A percentile compares a stretch with the other conserved stretches of the same genome.
These are phyloP conservation scores for Euspilapteryx auroguttella DNA, from an alignment of 2,888 invertebrate species.

Conservation along the genomic window DNA sequence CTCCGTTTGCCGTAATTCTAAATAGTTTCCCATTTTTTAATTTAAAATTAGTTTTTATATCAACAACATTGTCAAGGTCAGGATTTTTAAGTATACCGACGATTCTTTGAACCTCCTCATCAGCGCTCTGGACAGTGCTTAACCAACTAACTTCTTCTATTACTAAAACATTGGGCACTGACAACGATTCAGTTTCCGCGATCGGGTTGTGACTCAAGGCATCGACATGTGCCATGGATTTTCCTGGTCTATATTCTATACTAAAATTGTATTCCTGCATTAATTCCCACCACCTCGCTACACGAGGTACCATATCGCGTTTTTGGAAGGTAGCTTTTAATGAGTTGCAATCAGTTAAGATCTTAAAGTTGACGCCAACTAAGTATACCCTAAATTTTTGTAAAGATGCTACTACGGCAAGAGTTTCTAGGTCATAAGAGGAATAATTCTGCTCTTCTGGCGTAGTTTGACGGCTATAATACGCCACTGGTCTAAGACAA, in stretches of 20 bases:
- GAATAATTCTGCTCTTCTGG: slow-evolving; percentile 1
- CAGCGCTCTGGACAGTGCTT: background rate
- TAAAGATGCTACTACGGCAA: slow-evolving; percentile 2
- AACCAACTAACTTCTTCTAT: background rate
- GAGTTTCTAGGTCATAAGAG: slow-evolving; percentile 2
- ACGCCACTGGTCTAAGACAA: slow-evolving; percentile 1
- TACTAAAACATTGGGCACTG: no score
- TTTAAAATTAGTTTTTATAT: slow-evolving; percentile 1
- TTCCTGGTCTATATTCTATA: background rate
- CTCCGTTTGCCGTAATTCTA: slow-evolving; percentile 1
- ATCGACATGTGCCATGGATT: slow-evolving; percentile 1
- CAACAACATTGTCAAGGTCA: background rate
- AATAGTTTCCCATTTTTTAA: background rate
- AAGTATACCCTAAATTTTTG: slow-evolving; percentile 3
- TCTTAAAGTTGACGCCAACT: background rate
- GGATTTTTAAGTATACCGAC: background rate
- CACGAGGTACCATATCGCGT: slow-evolving; percentile 1
- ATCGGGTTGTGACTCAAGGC: slow-evolving; percentile 2
- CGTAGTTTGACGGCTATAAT: slow-evolving; percentile 3
- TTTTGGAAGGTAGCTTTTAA: slow-evolving; percentile 2
- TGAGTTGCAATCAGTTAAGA: slow-evolving; percentile 1
- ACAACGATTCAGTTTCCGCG: no score
- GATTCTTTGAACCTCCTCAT: slow-evolving; percentile 1
- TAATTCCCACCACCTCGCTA: slow-evolving; percentile 1
- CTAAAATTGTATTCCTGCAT: slow-evolving; percentile 2